phyloP scores from a whole-genome alignment of 2,797 vertebrate genomes.

The Onychomys arenicola region DNA sequence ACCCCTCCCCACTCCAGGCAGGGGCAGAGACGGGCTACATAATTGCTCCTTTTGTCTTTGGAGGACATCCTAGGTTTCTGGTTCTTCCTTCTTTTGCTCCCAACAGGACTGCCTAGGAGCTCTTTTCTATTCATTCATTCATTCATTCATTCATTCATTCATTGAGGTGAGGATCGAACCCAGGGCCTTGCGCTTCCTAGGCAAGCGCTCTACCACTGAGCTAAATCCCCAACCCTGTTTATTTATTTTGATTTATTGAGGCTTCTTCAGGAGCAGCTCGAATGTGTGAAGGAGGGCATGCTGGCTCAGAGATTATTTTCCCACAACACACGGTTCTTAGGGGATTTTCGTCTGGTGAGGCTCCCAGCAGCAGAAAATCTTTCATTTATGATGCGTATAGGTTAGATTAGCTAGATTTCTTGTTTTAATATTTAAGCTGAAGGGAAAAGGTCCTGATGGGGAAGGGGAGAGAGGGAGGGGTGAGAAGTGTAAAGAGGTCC shows the following conservation, averaged over 20 bases:
- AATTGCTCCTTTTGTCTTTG: neutral
- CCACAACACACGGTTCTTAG: neutral
- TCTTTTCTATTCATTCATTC: neutral
- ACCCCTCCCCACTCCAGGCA: neutral
- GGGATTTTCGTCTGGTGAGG: neutral
- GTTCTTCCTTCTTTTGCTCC: neutral
- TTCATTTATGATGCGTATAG: neutral
- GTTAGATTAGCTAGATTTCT: neutral
- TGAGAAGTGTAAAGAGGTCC: neutral
- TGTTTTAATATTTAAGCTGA: conserved; percentile 10
- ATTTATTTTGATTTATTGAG: neutral
- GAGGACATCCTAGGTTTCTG: neutral
- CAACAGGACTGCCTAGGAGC: neutral
- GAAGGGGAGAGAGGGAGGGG: neutral
- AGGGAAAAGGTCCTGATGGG: neutral
- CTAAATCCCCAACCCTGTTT: too few species aligned
- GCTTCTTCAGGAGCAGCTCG: neutral
- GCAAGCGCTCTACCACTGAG: too few species aligned
- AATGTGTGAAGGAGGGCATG: neutral
- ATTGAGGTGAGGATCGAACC: too few species aligned
- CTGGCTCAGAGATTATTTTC: neutral
- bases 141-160: too few species aligned
- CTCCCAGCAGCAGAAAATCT: neutral
- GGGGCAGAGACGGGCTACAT: neutral
- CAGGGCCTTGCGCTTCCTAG: too few species aligned